These are phyloP conservation scores for Lamprologus sp. DNA, from an alignment of 2,113 vertebrate genomes.

Conservation along the genomic window DNA sequence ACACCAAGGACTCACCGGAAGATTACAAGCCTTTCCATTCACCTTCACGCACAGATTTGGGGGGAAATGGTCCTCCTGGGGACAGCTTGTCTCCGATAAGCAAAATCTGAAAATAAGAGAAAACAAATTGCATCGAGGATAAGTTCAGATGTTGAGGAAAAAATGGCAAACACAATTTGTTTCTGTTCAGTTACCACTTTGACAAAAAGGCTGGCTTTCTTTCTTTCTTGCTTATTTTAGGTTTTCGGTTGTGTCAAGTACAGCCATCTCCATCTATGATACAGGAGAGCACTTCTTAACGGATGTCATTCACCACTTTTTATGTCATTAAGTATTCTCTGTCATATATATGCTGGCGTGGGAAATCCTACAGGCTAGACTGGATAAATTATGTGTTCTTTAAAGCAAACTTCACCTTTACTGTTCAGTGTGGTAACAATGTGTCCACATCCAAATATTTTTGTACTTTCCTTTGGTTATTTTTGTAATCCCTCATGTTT, in stretches of 20 bases:
- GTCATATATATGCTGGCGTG: neutral
- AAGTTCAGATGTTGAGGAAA: neutral
- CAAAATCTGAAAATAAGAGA: slow-evolving; percentile 82
- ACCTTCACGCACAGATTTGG: slow-evolving; percentile 98
- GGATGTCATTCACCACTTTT: neutral
- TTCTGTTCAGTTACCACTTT: neutral
- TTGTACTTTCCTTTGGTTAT: neutral
- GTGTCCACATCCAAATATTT: neutral
- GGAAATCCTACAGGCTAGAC: neutral
- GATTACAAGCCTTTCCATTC: slow-evolving; percentile 95
- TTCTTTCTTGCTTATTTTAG: slow-evolving; percentile 23
- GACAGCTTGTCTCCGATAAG: slow-evolving; percentile 99
- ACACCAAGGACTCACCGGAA: slow-evolving; percentile 84
- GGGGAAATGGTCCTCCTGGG: slow-evolving; percentile 98
- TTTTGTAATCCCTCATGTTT: neutral
- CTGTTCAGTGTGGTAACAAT: neutral
- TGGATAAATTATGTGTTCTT: neutral
- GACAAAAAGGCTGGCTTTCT: slow-evolving; percentile 3
- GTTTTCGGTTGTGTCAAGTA: slow-evolving; percentile 23
- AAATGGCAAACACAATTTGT: neutral
- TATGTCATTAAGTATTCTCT: neutral
- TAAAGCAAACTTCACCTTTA: neutral
- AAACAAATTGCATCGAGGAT: neutral
- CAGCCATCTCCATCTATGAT: slow-evolving; percentile 22
- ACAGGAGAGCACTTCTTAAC: slow-evolving; percentile 25